These are phyloP conservation scores for Pogona vitticeps DNA, from an alignment of 2,113 vertebrate species.

Conservation along the genomic window DNA sequence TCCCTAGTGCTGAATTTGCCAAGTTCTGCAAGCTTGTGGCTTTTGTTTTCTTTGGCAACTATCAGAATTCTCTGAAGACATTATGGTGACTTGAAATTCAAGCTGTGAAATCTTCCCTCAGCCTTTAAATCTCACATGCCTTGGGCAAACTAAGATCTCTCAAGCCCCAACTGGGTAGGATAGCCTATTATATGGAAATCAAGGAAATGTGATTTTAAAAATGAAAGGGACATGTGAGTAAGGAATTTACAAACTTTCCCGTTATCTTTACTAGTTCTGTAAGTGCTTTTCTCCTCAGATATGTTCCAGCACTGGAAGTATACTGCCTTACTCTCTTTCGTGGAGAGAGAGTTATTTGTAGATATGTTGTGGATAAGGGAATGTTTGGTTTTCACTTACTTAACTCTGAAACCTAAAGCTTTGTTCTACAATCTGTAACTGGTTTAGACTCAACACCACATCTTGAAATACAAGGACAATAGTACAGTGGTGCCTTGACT, in stretches of 20 bases:
- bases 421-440: no score
- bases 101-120: neutral
- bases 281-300: neutral
- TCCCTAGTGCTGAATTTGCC: neutral
- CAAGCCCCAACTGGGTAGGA: neutral
- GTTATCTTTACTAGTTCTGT: no score
- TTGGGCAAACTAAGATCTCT: neutral
- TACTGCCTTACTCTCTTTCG: neutral
- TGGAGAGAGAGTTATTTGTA: neutral
- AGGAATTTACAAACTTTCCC: neutral
- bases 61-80: neutral
- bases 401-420: no score
- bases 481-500: no score
- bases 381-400: neutral
- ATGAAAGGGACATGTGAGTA: neutral
- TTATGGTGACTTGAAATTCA: neutral
- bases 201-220: neutral
- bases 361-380: neutral
- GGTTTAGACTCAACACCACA: no score
- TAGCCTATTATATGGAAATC: neutral
- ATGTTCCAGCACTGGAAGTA: neutral
- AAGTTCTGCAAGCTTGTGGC: neutral
- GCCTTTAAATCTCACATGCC: neutral
- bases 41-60: neutral
- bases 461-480: no score